Evolutionary conservation across 1,140 invertebrate species (phyloP), one percentile per base, ranked within the genome.

Genomic region (Drosophila pallidifrons): DNA sequence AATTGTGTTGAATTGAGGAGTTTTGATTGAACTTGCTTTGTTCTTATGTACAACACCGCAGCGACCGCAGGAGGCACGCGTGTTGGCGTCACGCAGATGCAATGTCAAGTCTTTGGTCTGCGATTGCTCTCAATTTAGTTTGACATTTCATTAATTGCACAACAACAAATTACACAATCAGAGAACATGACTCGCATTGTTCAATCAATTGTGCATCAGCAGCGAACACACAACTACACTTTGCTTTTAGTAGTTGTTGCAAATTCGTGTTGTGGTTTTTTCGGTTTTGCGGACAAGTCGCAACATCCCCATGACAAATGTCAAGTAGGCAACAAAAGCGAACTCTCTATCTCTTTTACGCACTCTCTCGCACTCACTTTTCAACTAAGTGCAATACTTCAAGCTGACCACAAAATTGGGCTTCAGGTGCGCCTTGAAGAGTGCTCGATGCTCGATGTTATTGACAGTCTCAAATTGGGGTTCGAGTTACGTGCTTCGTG

Each of bases 131-230:
- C 83, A 89, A 88, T 88, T 88, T 74, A 81, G 67, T 81, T 61
- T 60, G 70, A 83, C 85, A 80, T 88, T 88, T 88, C 83, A 88
- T 88, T 88, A 88, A 88, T 88, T 88, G 85, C 70, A 70, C 60
- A 51, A 43, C 63, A 63, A 54, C 54, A 67, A 59, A 67, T 67
- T 59, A 67, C 16, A 38, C 57, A 65, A 82, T 82, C 75, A 47
- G 65, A 66, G 61, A 58, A 47, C 64, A 30, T 43, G 59, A 61
- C 68, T 51, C 55, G 51, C 64, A 66, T 72, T 79, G 64, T 79
- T 67, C 77, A 82, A 82, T 82, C 77, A 82, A 74, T 79, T 82
- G 65, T 74, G 58, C 72, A 79, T 64, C 68, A 46, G 38, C 41
- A 59, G 69, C 5, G 49, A 28, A 59, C 8, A 52, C 11, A 55